Conservation (phyloP, 53 echinoderm and acorn worm species). For the Mesocentrotus franciscanus region DNA sequence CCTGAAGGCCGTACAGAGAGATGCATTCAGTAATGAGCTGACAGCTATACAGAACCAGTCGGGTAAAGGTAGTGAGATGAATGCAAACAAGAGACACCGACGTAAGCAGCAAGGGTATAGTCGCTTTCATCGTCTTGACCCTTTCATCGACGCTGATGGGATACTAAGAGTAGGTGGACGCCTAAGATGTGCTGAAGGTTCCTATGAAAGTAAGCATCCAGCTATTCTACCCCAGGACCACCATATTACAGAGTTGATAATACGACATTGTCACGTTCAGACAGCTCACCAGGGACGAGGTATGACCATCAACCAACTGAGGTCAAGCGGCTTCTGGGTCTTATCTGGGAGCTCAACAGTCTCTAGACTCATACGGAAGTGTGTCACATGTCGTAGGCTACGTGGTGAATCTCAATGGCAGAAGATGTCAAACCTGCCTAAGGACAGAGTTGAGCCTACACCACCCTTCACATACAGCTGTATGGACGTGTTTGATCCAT, state of each 20-base stretch:
- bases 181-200: slow-evolving; percentile 38
- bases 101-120: too few relatives aligned
- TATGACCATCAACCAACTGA: slow-evolving; percentile 73
- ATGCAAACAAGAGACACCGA: too few relatives aligned
- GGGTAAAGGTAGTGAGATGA: too few relatives aligned
- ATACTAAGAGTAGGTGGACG: slow-evolving; percentile 78
- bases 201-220: slow-evolving; percentile 71
- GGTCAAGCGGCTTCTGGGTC: slow-evolving; percentile 73
- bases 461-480: slow-evolving; percentile 77
- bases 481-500: slow-evolving; percentile 78
- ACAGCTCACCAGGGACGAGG: slow-evolving; percentile 76
- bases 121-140: slow-evolving; percentile 59
- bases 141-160: slow-evolving; percentile 62
- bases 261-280: slow-evolving; percentile 65
- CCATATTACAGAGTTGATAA: slow-evolving; percentile 70
- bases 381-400: slow-evolving; percentile 64
- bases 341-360: slow-evolving; percentile 65
- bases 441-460: slow-evolving; percentile 68
- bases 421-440: slow-evolving; percentile 78
- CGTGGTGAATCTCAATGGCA: slow-evolving; percentile 61
- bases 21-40: slow-evolving; percentile 57
- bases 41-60: too few relatives aligned
- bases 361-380: slow-evolving; percentile 60
- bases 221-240: slow-evolving; percentile 66
- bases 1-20: slow-evolving; percentile 30